Evolutionary conservation across 2,888 invertebrate species (phyloP), one percentile per base, ranked within the genome.

Genomic region (Allolobophora icterica): DNA sequence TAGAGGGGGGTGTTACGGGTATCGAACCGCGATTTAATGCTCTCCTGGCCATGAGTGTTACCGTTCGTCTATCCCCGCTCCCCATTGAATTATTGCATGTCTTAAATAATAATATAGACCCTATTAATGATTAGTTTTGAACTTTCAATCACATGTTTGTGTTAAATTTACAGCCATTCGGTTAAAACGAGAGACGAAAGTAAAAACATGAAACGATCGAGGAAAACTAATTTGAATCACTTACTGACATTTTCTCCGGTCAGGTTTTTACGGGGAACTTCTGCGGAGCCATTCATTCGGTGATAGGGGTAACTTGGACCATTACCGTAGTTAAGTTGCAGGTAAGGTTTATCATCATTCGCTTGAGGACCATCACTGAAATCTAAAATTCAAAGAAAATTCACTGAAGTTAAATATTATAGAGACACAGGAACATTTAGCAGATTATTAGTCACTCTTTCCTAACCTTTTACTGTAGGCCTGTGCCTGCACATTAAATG

Each of bases 291-390:
- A 30, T 87, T 17, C n/a, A 84, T 87, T 52, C 92, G 91, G 90
- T 92, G 92, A 30, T 40, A 34, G 34, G 58, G 45, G 89, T 89
- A 91, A 21, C 92, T 92, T 6, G 92, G 92, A 13, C 93, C 92
- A 89, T 93, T 92, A 3, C 92, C 90, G 89, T 93, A 93, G 83
- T 87, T 87, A 35, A 92, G 89, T 35, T 91, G 91, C 24, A 92
- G 91, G 89, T 90, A 92, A 8, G 93, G 92, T 84, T 92, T 91
- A 8, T 90, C 90, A 87, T 92, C 93, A 15, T 84, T 83, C 17
- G 91, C 90, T 13, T 45, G 33, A 6, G 35, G n/a, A 34, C 42
- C 87, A 33, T 38, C 84, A 33, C 83, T 35, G 33, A 83, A 42
- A 89, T 89, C 42, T 89, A 89, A 17, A 42, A 89, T 40, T 89